Percentiles rank a stretch among this genome's conserved stretches.
phyloP scores from a whole-genome alignment of 1,140 invertebrate species.

The Drosophila santomea region DNA sequence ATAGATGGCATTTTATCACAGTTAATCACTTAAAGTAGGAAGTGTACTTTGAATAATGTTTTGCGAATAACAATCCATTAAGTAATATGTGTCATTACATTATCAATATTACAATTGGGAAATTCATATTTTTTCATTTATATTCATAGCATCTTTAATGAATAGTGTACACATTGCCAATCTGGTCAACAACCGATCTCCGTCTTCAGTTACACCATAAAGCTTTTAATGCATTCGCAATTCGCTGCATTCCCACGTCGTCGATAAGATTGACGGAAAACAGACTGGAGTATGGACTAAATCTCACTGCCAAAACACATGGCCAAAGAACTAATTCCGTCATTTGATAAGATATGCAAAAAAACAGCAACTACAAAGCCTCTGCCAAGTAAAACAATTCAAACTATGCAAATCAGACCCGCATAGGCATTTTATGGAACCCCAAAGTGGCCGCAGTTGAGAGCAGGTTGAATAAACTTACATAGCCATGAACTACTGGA shows the following conservation, averaged over 20 bases:
- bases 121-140: not conserved
- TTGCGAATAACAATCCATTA: too few species aligned
- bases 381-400: slow-evolving; percentile 35
- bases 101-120: too few species aligned
- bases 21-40: too few species aligned
- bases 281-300: slow-evolving; percentile 10
- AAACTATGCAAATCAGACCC: slow-evolving; percentile 65
- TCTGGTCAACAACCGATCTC: not conserved
- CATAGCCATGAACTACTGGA: slow-evolving; percentile 72
- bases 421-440: slow-evolving; percentile 48
- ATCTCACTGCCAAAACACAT: slow-evolving; percentile 4
- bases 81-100: too few species aligned
- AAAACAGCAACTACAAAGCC: slow-evolving; percentile 7
- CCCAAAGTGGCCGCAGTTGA: slow-evolving; percentile 18
- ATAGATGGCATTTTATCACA: not conserved
- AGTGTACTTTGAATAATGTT: too few species aligned
- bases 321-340: slow-evolving; percentile 15
- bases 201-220: slow-evolving; percentile 11
- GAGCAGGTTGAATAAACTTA: slow-evolving; percentile 72
- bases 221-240: slow-evolving; percentile 35
- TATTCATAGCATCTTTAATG: too few species aligned
- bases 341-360: slow-evolving; percentile 51
- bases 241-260: slow-evolving; percentile 20
- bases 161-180: not conserved
- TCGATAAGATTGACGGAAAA: slow-evolving; percentile 22